Conservation (phyloP, 1,140 invertebrate species). For the Episyrphus balteatus region DNA sequence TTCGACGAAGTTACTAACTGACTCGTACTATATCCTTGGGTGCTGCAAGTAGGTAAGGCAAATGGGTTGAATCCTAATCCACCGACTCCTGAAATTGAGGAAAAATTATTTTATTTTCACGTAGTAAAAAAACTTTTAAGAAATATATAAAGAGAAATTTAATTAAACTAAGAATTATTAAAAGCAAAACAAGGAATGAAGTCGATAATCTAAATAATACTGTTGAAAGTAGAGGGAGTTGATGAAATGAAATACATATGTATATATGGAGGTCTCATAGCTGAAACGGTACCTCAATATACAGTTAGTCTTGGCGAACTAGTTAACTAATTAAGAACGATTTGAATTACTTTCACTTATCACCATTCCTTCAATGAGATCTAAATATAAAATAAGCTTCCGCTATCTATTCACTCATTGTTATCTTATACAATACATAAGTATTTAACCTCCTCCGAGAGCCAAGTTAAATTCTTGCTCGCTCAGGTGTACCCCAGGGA, state of each 20-base stretch:
- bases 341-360: too few species aligned
- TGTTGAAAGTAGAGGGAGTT: not conserved
- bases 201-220: not conserved
- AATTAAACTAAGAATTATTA: not conserved
- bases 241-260: not conserved
- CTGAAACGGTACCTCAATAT: too few species aligned
- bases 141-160: not conserved
- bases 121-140: not conserved
- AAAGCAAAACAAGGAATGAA: not conserved
- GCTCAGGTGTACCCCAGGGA: too few species aligned
- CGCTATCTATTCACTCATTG: too few species aligned
- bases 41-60: constrained; percentile 76
- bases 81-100: constrained; percentile 50
- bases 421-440: too few species aligned
- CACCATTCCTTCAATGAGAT: too few species aligned
- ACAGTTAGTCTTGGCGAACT: too few species aligned
- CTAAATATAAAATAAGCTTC: too few species aligned
- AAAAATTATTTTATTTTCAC: constrained; percentile 1
- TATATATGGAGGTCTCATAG: not conserved
- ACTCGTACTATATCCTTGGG: constrained; percentile 69
- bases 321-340: too few species aligned
- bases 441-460: too few species aligned
- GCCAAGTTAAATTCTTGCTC: too few species aligned
- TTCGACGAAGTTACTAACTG: constrained; percentile 73
- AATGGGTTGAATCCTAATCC: constrained; percentile 81